A percentile compares a stretch with the other conserved stretches of the same genome.
Conservation (phyloP, 1,140 invertebrate genomes). For the Drosophila carrolli region DNA sequence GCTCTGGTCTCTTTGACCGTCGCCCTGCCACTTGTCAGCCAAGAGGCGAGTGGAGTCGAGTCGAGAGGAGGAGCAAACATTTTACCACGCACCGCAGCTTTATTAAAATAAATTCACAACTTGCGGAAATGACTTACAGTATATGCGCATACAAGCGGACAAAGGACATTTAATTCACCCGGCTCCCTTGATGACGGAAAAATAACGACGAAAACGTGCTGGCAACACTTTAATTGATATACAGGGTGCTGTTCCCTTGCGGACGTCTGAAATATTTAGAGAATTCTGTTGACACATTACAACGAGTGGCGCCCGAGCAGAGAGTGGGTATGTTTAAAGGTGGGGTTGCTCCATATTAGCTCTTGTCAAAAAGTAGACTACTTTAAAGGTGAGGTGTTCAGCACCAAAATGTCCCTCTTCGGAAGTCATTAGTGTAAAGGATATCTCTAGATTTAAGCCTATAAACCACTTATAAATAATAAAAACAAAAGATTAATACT, state of each 20-base stretch:
- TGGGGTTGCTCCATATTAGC: neutral
- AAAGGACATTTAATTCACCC: slow-evolving; percentile 33
- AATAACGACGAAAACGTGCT: slow-evolving; percentile 64
- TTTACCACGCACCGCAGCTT: slow-evolving; percentile 51
- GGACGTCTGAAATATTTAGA: slow-evolving; percentile 35
- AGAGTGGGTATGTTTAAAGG: too few relatives aligned
- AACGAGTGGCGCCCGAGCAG: neutral
- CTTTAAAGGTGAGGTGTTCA: too few relatives aligned
- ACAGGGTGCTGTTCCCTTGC: slow-evolving; percentile 42
- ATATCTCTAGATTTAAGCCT: too few relatives aligned
- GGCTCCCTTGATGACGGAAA: slow-evolving; percentile 29
- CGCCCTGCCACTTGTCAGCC: slow-evolving; percentile 32
- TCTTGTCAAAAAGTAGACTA: too few relatives aligned
- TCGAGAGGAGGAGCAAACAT: slow-evolving; percentile 5
- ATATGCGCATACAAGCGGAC: slow-evolving; percentile 46
- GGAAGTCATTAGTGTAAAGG: too few relatives aligned
- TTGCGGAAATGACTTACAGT: slow-evolving; percentile 54
- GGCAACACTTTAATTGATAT: slow-evolving; percentile 63
- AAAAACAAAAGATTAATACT: too few relatives aligned
- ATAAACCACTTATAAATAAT: too few relatives aligned
- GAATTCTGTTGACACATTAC: slow-evolving; percentile 58
- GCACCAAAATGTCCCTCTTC: too few relatives aligned
- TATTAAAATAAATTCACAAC: slow-evolving; percentile 68
- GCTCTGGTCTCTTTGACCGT: slow-evolving; percentile 15
- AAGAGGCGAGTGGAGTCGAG: slow-evolving; percentile 3